Evolutionary conservation across 2,888 invertebrate genomes (phyloP).

Genomic region (Campaea margaritaria): DNA sequence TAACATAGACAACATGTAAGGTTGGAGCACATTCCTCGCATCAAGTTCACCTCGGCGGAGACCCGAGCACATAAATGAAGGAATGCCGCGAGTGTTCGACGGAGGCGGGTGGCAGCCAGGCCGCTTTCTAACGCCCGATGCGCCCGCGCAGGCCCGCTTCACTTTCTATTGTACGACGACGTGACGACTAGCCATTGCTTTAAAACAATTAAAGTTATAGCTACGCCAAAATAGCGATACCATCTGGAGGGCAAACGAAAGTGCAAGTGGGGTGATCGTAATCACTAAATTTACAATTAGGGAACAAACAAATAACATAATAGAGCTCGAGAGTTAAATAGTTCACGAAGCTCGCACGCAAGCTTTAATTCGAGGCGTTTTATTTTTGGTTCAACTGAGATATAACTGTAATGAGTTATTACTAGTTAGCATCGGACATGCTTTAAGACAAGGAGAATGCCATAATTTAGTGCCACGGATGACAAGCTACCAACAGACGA

Average conservation of each 20-base stretch:
- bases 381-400: slow-evolving; percentile 6
- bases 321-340: slow-evolving; percentile 9
- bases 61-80: slow-evolving; percentile 55
- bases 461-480: slow-evolving; percentile 9
- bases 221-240: slow-evolving; percentile 31
- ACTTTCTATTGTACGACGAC: slow-evolving; percentile 78
- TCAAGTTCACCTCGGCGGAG: slow-evolving; percentile 37
- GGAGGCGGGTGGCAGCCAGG: slow-evolving; percentile 57
- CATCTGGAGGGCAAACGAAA: slow-evolving; percentile 31
- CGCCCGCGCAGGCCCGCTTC: slow-evolving; percentile 74
- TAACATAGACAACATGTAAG: slow-evolving; percentile 15
- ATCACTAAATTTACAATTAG: slow-evolving; percentile 34
- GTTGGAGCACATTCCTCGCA: slow-evolving; percentile 38
- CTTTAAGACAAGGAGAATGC: slow-evolving; percentile 6
- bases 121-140: slow-evolving; percentile 82
- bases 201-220: slow-evolving; percentile 45
- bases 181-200: slow-evolving; percentile 51
- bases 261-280: slow-evolving; percentile 37
- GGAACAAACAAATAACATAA: slow-evolving; percentile 33
- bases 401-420: slow-evolving; percentile 1
- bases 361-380: slow-evolving; percentile 9
- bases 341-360: slow-evolving; percentile 21
- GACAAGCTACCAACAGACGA: slow-evolving; percentile 26
- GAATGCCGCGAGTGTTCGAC: slow-evolving; percentile 71
- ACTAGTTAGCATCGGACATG: slow-evolving; percentile 1